Evolutionary conservation across 2,113 vertebrate genomes (phyloP).

Genomic region (Tetrao urogallus): DNA sequence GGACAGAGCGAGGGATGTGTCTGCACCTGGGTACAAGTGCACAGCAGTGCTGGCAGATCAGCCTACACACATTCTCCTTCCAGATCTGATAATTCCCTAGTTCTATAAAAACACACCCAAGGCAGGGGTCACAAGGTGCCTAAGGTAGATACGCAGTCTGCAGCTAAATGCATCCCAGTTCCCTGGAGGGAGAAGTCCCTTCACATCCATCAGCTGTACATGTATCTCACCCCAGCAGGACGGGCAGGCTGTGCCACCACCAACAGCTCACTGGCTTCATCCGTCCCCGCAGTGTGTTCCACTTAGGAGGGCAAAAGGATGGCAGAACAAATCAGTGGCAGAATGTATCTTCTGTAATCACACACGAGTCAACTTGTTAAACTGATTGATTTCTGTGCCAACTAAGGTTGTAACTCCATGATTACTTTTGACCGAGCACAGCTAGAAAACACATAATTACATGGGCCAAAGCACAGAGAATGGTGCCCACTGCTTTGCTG

Average conservation of each 20-base stretch:
- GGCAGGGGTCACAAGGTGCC: not conserved
- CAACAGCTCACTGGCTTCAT: accelerated
- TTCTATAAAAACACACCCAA: not conserved
- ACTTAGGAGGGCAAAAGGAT: not conserved
- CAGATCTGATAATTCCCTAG: not conserved
- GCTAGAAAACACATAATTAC: not conserved
- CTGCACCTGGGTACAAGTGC: accelerated
- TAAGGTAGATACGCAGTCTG: not conserved
- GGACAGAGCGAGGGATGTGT: not conserved
- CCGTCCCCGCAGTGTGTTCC: not conserved
- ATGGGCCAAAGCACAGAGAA: not conserved
- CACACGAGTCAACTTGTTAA: not conserved
- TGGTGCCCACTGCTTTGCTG: not conserved
- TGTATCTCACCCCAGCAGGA: not conserved
- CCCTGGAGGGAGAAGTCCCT: not conserved
- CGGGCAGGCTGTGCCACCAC: accelerated
- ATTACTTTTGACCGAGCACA: not conserved
- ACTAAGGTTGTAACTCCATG: not conserved
- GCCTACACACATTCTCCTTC: not conserved
- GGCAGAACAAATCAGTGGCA: not conserved
- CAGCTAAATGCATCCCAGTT: not conserved
- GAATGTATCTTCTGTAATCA: not conserved
- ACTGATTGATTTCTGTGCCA: not conserved
- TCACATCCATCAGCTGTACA: not conserved
- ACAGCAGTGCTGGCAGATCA: not conserved